Evolutionary conservation across 1,140 invertebrate genomes (phyloP).

Genomic region (Drosophila ogumai): DNA sequence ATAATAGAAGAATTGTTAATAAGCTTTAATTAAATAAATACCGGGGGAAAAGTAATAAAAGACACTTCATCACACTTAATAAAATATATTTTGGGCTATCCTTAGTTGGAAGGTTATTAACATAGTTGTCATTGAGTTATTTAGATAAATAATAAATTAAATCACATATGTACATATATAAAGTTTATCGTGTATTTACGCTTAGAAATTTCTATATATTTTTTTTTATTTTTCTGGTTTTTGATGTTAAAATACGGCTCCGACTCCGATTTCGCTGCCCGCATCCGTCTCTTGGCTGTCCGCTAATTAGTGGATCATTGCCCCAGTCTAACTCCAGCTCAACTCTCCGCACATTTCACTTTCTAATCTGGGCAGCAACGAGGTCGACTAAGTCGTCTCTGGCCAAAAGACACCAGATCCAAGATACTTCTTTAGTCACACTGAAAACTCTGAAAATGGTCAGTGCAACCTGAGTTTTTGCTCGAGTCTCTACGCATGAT

Average conservation of each 20-base stretch:
- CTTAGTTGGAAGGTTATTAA: too few relatives aligned
- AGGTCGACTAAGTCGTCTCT: conserved; percentile 35
- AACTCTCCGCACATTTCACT: conserved; percentile 51
- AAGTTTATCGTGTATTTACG: neutral
- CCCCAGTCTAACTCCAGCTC: conserved; percentile 34
- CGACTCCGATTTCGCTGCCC: conserved; percentile 10
- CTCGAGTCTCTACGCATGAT: conserved; percentile 50
- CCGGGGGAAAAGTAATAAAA: neutral
- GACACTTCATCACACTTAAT: neutral
- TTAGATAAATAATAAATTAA: neutral
- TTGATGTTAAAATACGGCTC: neutral
- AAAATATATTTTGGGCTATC: neutral
- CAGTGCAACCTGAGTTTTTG: conserved; percentile 42
- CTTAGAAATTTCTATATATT: neutral
- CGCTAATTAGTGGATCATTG: conserved; percentile 59
- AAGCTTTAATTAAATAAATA: neutral
- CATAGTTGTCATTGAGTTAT: neutral
- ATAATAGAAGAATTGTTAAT: neutral
- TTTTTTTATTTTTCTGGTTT: neutral
- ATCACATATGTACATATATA: rapidly evolving
- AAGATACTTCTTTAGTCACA: conserved; percentile 27
- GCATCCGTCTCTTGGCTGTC: conserved; percentile 22
- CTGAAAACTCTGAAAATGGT: conserved; percentile 39
- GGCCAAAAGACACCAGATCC: conserved; percentile 21
- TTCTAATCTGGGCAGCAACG: conserved; percentile 60